Percentiles rank a stretch among this genome's conserved stretches.
These are phyloP conservation scores for Toxonevra muliebris DNA, from an alignment of 2,888 invertebrate species.

Conservation along the genomic window DNA sequence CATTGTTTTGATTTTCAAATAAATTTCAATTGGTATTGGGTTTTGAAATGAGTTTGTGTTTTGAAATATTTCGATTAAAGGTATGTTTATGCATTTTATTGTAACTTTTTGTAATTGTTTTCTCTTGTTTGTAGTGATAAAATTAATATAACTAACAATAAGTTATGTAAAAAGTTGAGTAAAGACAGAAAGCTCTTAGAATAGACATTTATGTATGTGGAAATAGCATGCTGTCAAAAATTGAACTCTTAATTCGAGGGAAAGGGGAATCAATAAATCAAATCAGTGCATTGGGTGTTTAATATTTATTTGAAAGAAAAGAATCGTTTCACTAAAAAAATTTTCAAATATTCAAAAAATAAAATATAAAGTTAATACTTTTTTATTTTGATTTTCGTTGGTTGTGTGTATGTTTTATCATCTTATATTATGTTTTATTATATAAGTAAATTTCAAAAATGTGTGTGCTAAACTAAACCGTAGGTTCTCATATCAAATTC, in stretches of 20 bases:
- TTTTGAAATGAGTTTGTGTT: neutral
- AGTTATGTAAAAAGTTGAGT: constrained; percentile 27
- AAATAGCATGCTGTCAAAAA: constrained; percentile 60
- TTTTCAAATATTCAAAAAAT: constrained; percentile 30
- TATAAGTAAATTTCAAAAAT: no score
- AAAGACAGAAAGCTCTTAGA: constrained; percentile 35
- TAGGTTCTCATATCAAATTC: no score
- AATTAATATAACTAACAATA: constrained; percentile 29
- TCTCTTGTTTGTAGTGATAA: neutral
- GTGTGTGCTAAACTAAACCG: no score
- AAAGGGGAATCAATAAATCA: constrained; percentile 33
- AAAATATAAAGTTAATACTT: neutral
- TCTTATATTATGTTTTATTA: no score
- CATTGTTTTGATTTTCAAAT: no score
- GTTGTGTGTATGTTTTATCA: no score
- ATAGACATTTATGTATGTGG: constrained; percentile 54
- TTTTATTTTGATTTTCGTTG: no score
- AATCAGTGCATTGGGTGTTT: constrained; percentile 36
- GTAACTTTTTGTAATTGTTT: neutral
- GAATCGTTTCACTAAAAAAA: constrained; percentile 51
- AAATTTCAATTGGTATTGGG: no score
- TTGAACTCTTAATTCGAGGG: constrained; percentile 53
- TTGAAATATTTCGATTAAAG: neutral
- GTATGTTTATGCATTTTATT: neutral
- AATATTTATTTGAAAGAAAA: constrained; percentile 37